Evolutionary conservation across 2,113 vertebrate species (phyloP).

Genomic region (Eupsittula cactorum): DNA sequence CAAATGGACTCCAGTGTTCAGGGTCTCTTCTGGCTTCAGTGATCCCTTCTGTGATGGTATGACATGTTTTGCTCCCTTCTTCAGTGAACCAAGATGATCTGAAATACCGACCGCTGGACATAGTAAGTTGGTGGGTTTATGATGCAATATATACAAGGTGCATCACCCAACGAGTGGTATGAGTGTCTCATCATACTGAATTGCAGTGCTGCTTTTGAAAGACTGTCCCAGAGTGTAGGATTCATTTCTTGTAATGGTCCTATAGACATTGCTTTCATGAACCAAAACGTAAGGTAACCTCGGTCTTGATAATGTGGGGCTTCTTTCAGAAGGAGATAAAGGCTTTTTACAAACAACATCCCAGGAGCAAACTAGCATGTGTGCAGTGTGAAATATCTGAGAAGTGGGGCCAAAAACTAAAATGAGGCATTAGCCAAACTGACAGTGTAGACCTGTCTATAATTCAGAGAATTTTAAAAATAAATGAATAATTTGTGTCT

Average conservation of each 20-base stretch:
- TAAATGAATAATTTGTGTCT: slow-evolving; percentile 1
- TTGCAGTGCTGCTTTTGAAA: neutral
- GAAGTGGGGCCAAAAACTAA: neutral
- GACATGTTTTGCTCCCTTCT: neutral
- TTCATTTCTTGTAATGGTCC: neutral
- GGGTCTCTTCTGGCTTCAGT: neutral
- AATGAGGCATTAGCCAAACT: neutral
- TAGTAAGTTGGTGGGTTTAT: neutral
- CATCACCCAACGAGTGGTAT: neutral
- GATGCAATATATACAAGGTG: neutral
- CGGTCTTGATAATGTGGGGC: rapidly evolving
- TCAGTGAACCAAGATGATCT: neutral
- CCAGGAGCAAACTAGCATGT: neutral
- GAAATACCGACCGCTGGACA: neutral
- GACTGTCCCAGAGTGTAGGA: neutral
- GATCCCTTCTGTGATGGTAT: neutral
- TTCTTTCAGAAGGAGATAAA: neutral
- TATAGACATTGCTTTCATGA: neutral
- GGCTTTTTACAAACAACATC: neutral
- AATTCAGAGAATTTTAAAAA: slow-evolving; percentile 21
- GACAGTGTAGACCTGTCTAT: neutral
- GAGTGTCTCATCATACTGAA: neutral
- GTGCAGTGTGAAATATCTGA: neutral
- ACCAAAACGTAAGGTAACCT: neutral
- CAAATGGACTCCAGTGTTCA: neutral